Evolutionary conservation across 1,140 invertebrate genomes (phyloP).

Genomic region (Drosophila setifemur): DNA sequence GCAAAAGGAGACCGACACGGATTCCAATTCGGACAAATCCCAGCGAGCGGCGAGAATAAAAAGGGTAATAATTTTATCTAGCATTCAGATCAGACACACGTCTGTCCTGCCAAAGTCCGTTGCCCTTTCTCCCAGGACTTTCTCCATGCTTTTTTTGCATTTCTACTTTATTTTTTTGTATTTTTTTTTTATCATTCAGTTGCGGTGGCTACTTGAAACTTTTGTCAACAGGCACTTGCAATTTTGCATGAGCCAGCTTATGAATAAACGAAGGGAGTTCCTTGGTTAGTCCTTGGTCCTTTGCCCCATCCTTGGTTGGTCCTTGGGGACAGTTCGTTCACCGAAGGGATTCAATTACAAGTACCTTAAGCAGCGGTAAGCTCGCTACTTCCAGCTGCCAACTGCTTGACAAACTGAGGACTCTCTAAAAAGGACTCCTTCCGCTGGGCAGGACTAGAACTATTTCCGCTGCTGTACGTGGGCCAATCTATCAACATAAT

Average conservation of each 20-base stretch:
- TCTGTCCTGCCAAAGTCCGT: constrained; percentile 42
- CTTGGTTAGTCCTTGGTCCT: not conserved
- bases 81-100: constrained; percentile 82
- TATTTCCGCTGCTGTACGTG: constrained; percentile 40
- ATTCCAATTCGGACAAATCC: constrained; percentile 49
- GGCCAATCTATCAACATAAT: constrained; percentile 81
- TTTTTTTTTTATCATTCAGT: constrained; percentile 21
- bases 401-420: constrained; percentile 68
- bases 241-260: constrained; percentile 65
- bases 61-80: constrained; percentile 82
- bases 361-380: constrained; percentile 65
- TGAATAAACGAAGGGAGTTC: constrained; percentile 51
- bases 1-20: constrained; percentile 32
- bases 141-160: not conserved
- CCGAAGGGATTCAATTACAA: constrained; percentile 62
- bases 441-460: constrained; percentile 18
- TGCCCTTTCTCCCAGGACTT: constrained; percentile 5
- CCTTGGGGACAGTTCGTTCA: constrained; percentile 23
- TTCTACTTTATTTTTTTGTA: constrained; percentile 11
- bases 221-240: constrained; percentile 61
- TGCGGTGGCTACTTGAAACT: constrained; percentile 59
- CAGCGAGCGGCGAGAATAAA: constrained; percentile 64
- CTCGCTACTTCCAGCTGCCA: constrained; percentile 52
- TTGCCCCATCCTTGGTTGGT: not conserved
- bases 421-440: constrained; percentile 6